phyloP scores from a whole-genome alignment of 2,113 vertebrate species.

The Scophthalmus maximus region DNA sequence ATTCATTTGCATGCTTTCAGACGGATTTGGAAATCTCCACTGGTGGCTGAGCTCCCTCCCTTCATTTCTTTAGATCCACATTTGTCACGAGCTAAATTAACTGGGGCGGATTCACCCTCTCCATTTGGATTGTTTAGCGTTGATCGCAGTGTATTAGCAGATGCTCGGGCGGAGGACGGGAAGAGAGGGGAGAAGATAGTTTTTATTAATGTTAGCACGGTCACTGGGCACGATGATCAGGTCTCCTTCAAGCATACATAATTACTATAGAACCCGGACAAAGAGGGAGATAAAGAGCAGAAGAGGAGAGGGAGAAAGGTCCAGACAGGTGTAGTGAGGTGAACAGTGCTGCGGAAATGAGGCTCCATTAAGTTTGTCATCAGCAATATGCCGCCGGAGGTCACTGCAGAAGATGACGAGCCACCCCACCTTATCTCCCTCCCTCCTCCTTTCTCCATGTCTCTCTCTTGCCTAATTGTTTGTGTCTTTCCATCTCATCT shows the following conservation, averaged over 20 bases:
- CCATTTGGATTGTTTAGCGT: conserved; percentile 62
- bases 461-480: conserved; percentile 45
- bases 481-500: conserved; percentile 38
- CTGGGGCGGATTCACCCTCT: conserved; percentile 51
- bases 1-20: conserved; percentile 34
- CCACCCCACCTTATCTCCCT: background rate
- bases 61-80: conserved; percentile 43
- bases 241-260: conserved; percentile 73
- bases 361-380: conserved; percentile 74
- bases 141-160: conserved; percentile 64
- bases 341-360: conserved; percentile 63
- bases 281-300: conserved; percentile 35
- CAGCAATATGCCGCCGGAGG: conserved; percentile 64
- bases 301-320: conserved; percentile 44
- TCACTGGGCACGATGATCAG: conserved; percentile 69
- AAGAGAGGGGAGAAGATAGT: conserved; percentile 51
- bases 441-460: background rate
- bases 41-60: conserved; percentile 19
- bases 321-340: conserved; percentile 73
- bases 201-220: conserved; percentile 76
- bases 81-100: conserved; percentile 65
- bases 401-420: conserved; percentile 54
- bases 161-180: conserved; percentile 50
- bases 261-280: conserved; percentile 45
- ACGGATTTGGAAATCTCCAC: conserved; percentile 39